These are phyloP conservation scores for Danio aesculapii DNA, from an alignment of 2,797 vertebrate genomes.

Conservation along the genomic window DNA sequence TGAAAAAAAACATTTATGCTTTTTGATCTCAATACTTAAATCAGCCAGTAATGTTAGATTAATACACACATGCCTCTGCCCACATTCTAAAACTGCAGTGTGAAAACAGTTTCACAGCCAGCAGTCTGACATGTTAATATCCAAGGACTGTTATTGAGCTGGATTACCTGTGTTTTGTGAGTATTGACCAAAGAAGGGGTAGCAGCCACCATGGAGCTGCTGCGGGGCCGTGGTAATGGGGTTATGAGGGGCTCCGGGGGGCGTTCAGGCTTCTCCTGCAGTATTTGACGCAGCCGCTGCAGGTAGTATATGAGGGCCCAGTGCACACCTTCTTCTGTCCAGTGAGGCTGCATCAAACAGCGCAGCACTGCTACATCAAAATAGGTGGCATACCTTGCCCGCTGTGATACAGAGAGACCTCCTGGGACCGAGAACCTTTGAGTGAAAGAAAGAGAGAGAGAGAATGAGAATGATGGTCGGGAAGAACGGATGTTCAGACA, in stretches of 20 bases:
- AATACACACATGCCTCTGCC: not conserved
- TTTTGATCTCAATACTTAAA: too few species aligned
- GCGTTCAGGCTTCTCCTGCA: constrained; percentile 93
- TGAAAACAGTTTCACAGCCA: not conserved
- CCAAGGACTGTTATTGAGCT: not conserved
- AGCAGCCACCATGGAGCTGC: constrained; percentile 97
- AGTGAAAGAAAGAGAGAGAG: constrained; percentile 13
- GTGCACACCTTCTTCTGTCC: constrained; percentile 97
- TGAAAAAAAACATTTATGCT: too few species aligned
- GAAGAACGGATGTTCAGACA: constrained; percentile 62
- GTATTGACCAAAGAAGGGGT: constrained; percentile 96
- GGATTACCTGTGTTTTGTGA: constrained; percentile 93
- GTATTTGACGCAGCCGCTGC: constrained; percentile 92
- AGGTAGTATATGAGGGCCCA: constrained; percentile 97
- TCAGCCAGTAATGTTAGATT: too few species aligned
- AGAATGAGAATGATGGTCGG: not conserved
- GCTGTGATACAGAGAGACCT: constrained; percentile 80
- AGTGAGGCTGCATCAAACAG: constrained; percentile 96
- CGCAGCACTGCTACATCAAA: constrained; percentile 97
- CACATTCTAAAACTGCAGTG: not conserved
- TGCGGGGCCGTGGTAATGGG: constrained; percentile 90
- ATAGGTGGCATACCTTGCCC: constrained; percentile 93
- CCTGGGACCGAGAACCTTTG: constrained; percentile 75
- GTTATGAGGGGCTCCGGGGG: constrained; percentile 82
- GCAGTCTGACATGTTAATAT: not conserved